Percentiles rank a stretch among this genome's conserved stretches.
Conservation (phyloP, 2,888 invertebrate genomes). For the Chymomyza amoena region DNA sequence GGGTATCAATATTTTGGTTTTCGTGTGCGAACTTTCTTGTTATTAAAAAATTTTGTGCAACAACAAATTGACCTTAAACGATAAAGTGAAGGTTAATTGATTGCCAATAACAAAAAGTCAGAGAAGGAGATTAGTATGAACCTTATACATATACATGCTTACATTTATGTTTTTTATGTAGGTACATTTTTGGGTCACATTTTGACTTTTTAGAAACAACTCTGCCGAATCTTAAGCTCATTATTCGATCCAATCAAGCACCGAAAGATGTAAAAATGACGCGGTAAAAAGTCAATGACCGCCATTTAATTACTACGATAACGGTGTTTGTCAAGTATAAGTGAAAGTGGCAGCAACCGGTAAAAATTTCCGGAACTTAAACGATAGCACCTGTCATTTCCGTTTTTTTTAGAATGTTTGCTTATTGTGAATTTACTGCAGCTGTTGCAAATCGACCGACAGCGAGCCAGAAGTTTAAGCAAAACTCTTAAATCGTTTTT, state of each 20-base stretch:
- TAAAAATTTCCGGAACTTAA: background rate
- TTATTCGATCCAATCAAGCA: background rate
- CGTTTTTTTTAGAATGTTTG: background rate
- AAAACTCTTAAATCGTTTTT: too few species aligned
- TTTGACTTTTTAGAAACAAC: constrained; percentile 60
- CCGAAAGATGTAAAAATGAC: background rate
- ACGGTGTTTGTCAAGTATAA: background rate
- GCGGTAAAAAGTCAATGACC: background rate
- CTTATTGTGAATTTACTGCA: background rate
- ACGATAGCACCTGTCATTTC: background rate
- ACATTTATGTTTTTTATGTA: background rate
- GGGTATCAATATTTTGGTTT: background rate
- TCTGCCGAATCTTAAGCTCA: background rate
- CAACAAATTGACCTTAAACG: background rate
- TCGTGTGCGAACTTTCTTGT: background rate
- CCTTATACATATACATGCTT: background rate
- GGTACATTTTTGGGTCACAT: background rate
- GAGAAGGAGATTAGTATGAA: background rate
- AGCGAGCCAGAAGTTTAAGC: too few species aligned
- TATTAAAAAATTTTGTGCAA: background rate
- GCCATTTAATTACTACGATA: background rate
- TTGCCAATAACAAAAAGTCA: background rate
- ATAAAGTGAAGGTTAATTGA: background rate
- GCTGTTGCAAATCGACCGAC: background rate
- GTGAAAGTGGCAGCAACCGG: background rate